Evolutionary conservation across 2,888 invertebrate species (phyloP), one percentile per base, ranked within the genome.

Genomic region (Eilema griseolum): DNA sequence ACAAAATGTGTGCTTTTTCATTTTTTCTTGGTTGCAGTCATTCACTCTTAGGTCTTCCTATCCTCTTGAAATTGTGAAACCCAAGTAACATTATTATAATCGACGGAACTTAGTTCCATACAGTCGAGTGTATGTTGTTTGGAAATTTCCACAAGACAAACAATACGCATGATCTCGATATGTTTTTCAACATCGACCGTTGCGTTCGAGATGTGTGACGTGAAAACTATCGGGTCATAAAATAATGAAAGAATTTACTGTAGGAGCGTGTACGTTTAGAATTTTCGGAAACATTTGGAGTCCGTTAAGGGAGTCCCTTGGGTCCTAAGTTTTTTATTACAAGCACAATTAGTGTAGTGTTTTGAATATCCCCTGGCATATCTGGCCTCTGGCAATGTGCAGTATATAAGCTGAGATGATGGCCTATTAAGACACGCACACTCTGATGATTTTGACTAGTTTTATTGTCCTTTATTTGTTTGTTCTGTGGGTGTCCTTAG

Each of bases 71-170:
- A 37, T 37, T 12, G 12, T 79, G 61, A 65, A 72, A 72, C 71
- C 67, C 67, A 69, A 69, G 70, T 68, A 73, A 70, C 61, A 74
- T 70, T 74, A 81, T 73, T 59, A 76, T 71, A 76, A 73, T 71
- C 72, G 28, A 70, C 72, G 71, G 78, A 71, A 71, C 64, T 75
- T 69, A 70, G 75, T 75, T 80, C 71, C 76, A 70, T 74, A 74
- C 71, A 66, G 52, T 24, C 63, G 66, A 60, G 64, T 61, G 57
- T 31, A 57, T 57, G 63, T 89, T 92, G 92, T 92, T 93, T 93
- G 90, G 89, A 92, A 92, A 91, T 92, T 89, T 89, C 90, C 88
- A 80, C 82, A 83, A 87, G 85, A 89, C 91, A 93, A 92, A 91
- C 90, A 92, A 89, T 88, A 83, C 85, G 82, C 78, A 80, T 76